These are phyloP conservation scores for Nesogale talazaci DNA, from an alignment of 2,113 vertebrate genomes.

Conservation along the genomic window DNA sequence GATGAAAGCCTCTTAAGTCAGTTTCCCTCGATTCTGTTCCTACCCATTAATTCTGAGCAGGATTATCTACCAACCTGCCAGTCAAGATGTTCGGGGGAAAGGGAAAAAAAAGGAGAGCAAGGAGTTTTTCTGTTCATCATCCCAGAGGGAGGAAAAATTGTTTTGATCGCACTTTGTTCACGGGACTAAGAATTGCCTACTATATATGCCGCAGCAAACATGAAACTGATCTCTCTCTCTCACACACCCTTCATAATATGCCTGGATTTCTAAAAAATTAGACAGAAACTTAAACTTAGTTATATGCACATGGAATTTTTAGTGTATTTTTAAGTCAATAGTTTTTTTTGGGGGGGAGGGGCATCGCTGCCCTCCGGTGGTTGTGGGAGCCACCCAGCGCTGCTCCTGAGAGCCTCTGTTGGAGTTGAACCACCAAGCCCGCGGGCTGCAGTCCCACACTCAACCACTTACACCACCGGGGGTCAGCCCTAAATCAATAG, in stretches of 20 bases:
- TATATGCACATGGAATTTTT: constrained; percentile 58
- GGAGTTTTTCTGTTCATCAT: constrained; percentile 78
- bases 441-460: too few species aligned
- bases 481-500: too few species aligned
- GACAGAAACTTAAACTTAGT: constrained; percentile 46
- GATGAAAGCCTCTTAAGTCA: constrained; percentile 85
- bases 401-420: too few species aligned
- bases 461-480: too few species aligned
- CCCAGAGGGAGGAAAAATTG: constrained; percentile 70
- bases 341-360: too few species aligned
- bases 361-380: too few species aligned
- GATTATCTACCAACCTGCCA: constrained; percentile 85
- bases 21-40: constrained; percentile 84
- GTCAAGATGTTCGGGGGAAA: constrained; percentile 82
- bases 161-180: constrained; percentile 70
- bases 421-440: too few species aligned
- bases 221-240: not conserved
- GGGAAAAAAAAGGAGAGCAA: constrained; percentile 50
- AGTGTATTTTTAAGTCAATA: constrained; percentile 64
- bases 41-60: constrained; percentile 85
- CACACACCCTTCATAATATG: not conserved
- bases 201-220: not conserved
- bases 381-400: too few species aligned
- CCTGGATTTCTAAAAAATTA: constrained; percentile 30
- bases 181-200: constrained; percentile 34